Conservation (phyloP, 2,888 invertebrate species). For the Mylabris sibirica region DNA sequence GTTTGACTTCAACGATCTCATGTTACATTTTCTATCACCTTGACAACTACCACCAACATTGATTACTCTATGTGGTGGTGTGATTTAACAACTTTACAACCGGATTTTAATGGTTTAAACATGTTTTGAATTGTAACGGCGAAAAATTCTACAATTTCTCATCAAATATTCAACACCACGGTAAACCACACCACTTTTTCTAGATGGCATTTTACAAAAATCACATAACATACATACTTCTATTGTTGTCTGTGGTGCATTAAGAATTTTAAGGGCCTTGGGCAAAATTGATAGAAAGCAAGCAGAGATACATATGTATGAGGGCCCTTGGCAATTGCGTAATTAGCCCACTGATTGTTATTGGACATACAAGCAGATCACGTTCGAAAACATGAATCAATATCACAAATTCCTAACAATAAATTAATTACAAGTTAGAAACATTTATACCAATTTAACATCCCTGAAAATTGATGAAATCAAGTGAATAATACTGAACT, state of each 20-base stretch:
- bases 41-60: neutral
- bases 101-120: neutral
- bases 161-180: neutral
- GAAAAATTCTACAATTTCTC: neutral
- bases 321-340: too few relatives aligned
- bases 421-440: neutral
- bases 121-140: neutral
- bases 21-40: neutral
- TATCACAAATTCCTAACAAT: neutral
- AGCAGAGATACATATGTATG: too few relatives aligned
- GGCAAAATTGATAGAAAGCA: too few relatives aligned
- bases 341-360: neutral
- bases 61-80: neutral
- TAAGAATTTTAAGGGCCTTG: too few relatives aligned
- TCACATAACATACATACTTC: neutral
- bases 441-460: too few relatives aligned
- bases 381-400: neutral
- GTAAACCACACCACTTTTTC: neutral
- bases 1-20: neutral
- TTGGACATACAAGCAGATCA: constrained; percentile 14
- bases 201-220: neutral
- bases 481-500: neutral
- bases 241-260: too few relatives aligned
- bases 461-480: too few relatives aligned
- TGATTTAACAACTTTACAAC: neutral